Percentiles rank a stretch among this genome's conserved stretches.
phyloP scores from a whole-genome alignment of 2,888 invertebrate genomes.

The Cryptophagus acutangulus region DNA sequence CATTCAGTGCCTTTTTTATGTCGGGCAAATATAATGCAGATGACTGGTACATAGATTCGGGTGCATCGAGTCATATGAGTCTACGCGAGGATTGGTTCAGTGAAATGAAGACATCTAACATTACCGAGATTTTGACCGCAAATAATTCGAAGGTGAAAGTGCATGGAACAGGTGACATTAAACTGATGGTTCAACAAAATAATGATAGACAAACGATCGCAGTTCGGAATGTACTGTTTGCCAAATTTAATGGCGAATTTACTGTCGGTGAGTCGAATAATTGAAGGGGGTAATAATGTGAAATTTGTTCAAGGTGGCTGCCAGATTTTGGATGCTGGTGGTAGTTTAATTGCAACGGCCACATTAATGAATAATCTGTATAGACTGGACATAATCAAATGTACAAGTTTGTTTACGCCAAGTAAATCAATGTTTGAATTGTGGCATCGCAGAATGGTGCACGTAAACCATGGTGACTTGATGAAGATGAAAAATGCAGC shows the following conservation, averaged over 20 bases:
- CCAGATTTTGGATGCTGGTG: constrained; percentile 22
- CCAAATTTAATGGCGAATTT: constrained; percentile 4
- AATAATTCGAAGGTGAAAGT: constrained; percentile 21
- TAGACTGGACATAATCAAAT: constrained; percentile 16
- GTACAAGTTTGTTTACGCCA: not conserved
- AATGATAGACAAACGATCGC: not conserved
- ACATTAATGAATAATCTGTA: constrained; percentile 23
- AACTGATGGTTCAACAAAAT: constrained; percentile 6
- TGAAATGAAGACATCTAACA: constrained; percentile 12
- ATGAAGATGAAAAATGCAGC: constrained; percentile 14
- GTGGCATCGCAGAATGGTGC: constrained; percentile 25
- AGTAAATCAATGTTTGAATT: constrained; percentile 1
- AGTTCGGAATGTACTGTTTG: not conserved
- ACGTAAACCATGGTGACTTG: constrained; percentile 14
- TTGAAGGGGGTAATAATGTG: constrained; percentile 26
- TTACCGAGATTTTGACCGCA: constrained; percentile 22
- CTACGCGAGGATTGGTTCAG: constrained; percentile 16
- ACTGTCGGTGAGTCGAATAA: constrained; percentile 20
- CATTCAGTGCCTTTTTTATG: constrained; percentile 28
- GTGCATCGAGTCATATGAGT: constrained; percentile 29
- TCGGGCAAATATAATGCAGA: constrained; percentile 15
- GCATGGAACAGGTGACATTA: constrained; percentile 22
- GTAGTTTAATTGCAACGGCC: constrained; percentile 21
- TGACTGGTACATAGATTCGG: constrained; percentile 33
- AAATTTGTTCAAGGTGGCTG: constrained; percentile 22